Conservation (phyloP, 2,797 vertebrate species). For the Tadarida brasiliensis region DNA sequence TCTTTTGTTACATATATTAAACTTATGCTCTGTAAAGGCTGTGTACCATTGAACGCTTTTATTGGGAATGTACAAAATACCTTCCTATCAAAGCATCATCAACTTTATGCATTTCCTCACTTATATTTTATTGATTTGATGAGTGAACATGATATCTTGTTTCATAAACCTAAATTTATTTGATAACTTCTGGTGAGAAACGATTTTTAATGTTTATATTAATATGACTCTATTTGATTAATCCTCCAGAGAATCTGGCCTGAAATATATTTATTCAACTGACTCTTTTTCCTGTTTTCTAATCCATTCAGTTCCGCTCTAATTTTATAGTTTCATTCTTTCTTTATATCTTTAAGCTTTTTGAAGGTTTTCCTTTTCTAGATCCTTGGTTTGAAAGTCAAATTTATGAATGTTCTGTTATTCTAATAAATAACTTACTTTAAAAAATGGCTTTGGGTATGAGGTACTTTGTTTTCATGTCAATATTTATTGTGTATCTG, state of each 20-base stretch:
- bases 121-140: neutral
- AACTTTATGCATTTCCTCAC: neutral
- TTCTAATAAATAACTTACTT: neutral
- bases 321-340: neutral
- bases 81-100: neutral
- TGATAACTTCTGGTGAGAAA: neutral
- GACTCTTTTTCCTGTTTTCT: neutral
- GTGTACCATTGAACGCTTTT: neutral
- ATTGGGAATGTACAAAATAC: neutral
- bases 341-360: neutral
- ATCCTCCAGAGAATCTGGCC: neutral
- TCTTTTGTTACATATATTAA: neutral
- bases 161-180: neutral
- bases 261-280: neutral
- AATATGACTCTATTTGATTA: neutral
- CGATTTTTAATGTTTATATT: neutral
- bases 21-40: neutral
- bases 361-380: neutral
- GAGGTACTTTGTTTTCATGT: neutral
- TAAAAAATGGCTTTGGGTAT: neutral
- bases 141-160: neutral
- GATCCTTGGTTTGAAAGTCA: neutral
- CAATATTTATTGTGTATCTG: neutral
- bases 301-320: slow-evolving; percentile 14
- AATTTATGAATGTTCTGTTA: neutral